These are phyloP conservation scores for Pantherophis vulpinus DNA, from an alignment of 2,797 vertebrate species.

Conservation along the genomic window DNA sequence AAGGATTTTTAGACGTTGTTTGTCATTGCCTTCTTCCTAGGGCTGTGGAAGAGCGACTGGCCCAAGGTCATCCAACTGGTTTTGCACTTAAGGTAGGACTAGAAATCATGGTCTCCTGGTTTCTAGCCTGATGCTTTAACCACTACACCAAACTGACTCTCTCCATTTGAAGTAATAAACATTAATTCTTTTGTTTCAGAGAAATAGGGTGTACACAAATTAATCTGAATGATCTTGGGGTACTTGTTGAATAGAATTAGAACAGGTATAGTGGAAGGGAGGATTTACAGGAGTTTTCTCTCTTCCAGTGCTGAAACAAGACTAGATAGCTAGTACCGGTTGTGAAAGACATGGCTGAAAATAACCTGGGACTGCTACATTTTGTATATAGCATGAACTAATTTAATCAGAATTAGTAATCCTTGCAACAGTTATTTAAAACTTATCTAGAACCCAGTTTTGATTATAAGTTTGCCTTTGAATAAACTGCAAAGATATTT, in stretches of 20 bases:
- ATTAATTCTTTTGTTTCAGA: background rate
- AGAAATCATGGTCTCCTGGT: background rate
- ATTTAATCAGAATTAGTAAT: background rate
- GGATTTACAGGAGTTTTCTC: background rate
- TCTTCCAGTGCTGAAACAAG: background rate
- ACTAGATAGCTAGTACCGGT: background rate
- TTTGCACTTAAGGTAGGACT: background rate
- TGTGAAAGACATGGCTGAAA: background rate
- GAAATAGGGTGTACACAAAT: background rate
- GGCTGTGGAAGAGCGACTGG: background rate
- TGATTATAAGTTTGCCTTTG: background rate
- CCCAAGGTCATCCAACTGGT: background rate
- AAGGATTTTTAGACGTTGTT: background rate
- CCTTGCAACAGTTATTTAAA: background rate
- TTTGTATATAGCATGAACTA: background rate
- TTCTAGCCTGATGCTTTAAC: background rate
- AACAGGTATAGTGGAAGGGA: background rate
- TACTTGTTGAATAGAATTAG: background rate
- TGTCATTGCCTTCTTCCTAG: background rate
- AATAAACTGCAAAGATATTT: background rate
- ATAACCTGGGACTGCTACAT: background rate
- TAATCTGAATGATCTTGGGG: background rate
- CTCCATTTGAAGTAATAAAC: background rate
- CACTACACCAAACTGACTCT: background rate
- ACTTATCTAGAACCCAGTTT: background rate